Base-by-base conservation (phyloP, 2,888 invertebrate genomes). In the Tromatobia lineatoria region DNA sequence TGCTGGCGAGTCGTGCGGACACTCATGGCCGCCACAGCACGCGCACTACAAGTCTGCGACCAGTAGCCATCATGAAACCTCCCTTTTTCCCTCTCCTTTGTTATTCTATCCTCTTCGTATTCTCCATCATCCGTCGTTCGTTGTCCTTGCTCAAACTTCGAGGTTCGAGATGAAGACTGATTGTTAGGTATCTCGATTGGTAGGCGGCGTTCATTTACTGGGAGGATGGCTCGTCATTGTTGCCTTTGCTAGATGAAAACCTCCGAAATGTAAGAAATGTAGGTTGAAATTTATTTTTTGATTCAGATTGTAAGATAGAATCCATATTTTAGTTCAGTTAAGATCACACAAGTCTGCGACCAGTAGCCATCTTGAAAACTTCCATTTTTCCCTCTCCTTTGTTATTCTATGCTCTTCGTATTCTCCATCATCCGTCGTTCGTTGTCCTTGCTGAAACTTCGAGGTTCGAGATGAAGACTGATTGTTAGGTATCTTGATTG, bases 61-160 rank as follows among this genome's bases (percentile, higher is more conserved):
- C 71, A 80, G 84, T 78, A 84, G 77, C 80, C 77, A 78, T 80
- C 84, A 78, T 80, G 83, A 84, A 83, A 81, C 77, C 80, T 81
- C 80, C 81, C 84, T 74, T 73, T 80, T 83, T 80, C 47, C 75
- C 80, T 66, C 79, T 75, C 75, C 75, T 50, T 47, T 29, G 18
- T 25, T 13, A 38, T 52, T 66, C 38, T 38, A 25, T 73, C 18
- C 38, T 20, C 11, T 42, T 69, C 23, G n/a, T 1, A 10, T 13
- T 23, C 52, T 13, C 6, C 10, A 29, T 13, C 29, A 8, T n/a
- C n/a, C 42, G 29, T 15, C 71, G 13, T 47, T 57, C n/a, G 25
- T 74, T 38, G n/a, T 71, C 38, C 54, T 66, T 23, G 67, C 15
- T 50, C 34, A 25, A 18, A 57, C 57, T 15, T 13, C 20, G 38